Evolutionary conservation across 2,113 vertebrate genomes (phyloP), one percentile per base, ranked within the genome.

Genomic region (Boulengerochromis microlepis): DNA sequence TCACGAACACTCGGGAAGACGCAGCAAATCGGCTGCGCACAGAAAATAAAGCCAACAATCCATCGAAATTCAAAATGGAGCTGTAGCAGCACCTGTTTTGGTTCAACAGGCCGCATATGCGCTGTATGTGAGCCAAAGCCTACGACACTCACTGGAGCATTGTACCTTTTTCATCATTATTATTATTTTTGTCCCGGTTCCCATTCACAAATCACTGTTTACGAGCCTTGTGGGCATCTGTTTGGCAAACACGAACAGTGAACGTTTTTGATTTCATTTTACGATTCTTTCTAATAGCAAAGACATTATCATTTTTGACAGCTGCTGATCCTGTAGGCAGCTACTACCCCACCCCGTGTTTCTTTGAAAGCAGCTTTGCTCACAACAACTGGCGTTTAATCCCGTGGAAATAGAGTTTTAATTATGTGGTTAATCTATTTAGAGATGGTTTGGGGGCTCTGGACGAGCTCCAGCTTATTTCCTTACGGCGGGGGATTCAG

Each of bases 41-140:
- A 22, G 29, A 86, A 85, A 90, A 87, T 50, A 76, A 91, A 87
- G 76, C 81, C 90, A 93, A 92, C 69, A 88, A 92, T 56, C 81
- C 87, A 90, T 92, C 86, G 93, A 93, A 76, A 92, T 95, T 91
- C 95, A 96, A 96, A 95, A 96, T 96, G 95, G 95, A 96, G 95
- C 93, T 93, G 90, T 84, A 80, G 22, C 91, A 94, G 95, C 95
- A 96, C 95, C 95, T 96, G 95, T 95, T 95, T 95, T 93, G 92
- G 94, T 94, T 92, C 94, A 91, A 95, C 94, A 91, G 93, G 93
- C 91, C 91, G 87, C 92, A 91, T 89, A 93, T 88, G 85, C 87
- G 82, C 87, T 84, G 88, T 80, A 45, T 83, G 85, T n/a, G 85
- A 86, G 81, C 86, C 54, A 40, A 11, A 88, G 56, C 61, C 81